Evolutionary conservation across 2,797 vertebrate genomes (phyloP).

Genomic region (Tenualosa ilisha): DNA sequence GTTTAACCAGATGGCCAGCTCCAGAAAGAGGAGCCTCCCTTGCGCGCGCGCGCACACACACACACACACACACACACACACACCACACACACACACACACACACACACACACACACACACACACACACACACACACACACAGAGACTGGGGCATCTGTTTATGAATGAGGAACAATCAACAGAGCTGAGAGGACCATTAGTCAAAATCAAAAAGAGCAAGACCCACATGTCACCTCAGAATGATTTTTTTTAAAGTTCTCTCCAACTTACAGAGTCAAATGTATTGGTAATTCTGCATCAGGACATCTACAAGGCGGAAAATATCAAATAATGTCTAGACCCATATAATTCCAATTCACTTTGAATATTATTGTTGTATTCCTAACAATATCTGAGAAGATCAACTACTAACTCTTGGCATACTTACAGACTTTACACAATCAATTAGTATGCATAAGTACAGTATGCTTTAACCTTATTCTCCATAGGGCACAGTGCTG

Average conservation of each 20-base stretch:
- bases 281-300: neutral
- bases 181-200: conserved; percentile 46
- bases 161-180: conserved; percentile 65
- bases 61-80: no score
- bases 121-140: conserved; percentile 48
- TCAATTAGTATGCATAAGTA: no score
- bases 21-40: conserved; percentile 62
- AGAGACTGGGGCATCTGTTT: conserved; percentile 70
- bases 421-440: no score
- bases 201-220: conserved; percentile 22
- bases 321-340: no score
- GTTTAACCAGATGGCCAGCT: conserved; percentile 74
- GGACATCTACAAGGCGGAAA: neutral
- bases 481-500: neutral
- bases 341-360: neutral
- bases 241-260: neutral
- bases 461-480: neutral
- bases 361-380: neutral
- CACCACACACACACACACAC: neutral
- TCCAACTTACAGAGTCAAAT: neutral
- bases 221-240: conserved; percentile 6
- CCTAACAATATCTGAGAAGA: neutral
- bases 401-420: no score
- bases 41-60: conserved; percentile 13
- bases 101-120: conserved; percentile 54